Evolutionary conservation across 2,888 invertebrate species (phyloP).

Genomic region (Vesta saturnalis): DNA sequence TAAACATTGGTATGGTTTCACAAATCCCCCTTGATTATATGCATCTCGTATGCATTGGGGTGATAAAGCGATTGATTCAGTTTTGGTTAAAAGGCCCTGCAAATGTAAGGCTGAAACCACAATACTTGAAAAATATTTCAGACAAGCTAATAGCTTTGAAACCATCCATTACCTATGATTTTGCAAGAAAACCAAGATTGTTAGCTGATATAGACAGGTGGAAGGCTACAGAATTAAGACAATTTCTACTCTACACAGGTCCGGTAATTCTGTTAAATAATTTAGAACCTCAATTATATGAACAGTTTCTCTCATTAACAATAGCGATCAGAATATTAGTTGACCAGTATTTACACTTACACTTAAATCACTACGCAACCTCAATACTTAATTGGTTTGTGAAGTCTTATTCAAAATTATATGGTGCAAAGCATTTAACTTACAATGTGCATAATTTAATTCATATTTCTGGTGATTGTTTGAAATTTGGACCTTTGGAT

Average conservation of each 20-base stretch:
- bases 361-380: background rate
- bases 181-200: background rate
- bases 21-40: conserved; percentile 10
- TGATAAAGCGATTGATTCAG: background rate
- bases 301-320: background rate
- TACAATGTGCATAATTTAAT: conserved; percentile 6
- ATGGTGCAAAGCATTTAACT: conserved; percentile 3
- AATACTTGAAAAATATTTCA: background rate
- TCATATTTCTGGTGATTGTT: background rate
- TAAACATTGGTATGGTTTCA: conserved; percentile 7
- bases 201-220: conserved; percentile 5
- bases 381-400: background rate
- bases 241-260: conserved; percentile 7
- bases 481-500: conserved; percentile 6
- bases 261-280: background rate
- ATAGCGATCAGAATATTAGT: conserved; percentile 2
- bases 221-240: conserved; percentile 10
- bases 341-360: background rate
- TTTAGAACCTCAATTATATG: background rate
- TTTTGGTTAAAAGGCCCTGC: background rate
- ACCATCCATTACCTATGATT: background rate
- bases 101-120: background rate
- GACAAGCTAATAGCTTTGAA: background rate
- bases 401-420: background rate
- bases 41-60: conserved; percentile 7